A percentile compares a stretch with the other conserved stretches of the same genome.
These are phyloP conservation scores for Cerastis rubricosa DNA, from an alignment of 2,888 invertebrate species.

Conservation along the genomic window DNA sequence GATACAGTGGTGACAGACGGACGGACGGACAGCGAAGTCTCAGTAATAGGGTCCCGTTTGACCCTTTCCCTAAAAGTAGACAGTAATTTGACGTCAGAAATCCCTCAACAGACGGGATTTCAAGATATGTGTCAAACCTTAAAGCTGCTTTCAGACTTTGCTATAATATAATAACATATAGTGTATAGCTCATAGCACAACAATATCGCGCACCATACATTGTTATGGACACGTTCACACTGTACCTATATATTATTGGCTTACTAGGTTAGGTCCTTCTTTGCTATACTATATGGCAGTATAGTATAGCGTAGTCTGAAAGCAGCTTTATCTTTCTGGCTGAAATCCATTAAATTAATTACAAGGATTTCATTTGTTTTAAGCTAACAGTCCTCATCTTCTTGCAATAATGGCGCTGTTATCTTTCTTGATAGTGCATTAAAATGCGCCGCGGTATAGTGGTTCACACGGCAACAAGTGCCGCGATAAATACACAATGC, in stretches of 20 bases:
- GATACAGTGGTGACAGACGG: too few relatives aligned
- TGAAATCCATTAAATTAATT: neutral
- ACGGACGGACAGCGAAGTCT: too few relatives aligned
- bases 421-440: slow-evolving; percentile 17
- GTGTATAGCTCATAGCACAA: too few relatives aligned
- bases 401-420: slow-evolving; percentile 17
- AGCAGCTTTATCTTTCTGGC: neutral
- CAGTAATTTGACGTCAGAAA: neutral
- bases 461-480: slow-evolving; percentile 33
- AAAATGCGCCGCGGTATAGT: slow-evolving; percentile 3
- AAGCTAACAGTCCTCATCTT: slow-evolving; percentile 18
- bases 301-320: too few relatives aligned
- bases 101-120: neutral
- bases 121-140: neutral
- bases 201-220: too few relatives aligned
- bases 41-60: too few relatives aligned
- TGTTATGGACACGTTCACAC: too few relatives aligned
- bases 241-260: too few relatives aligned
- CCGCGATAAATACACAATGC: slow-evolving; percentile 16
- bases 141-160: too few relatives aligned
- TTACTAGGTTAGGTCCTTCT: too few relatives aligned
- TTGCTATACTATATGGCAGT: too few relatives aligned
- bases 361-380: neutral
- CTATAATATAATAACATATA: too few relatives aligned
- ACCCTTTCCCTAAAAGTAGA: slow-evolving; percentile 3